Conservation (phyloP, 2,113 vertebrate species). For the Talpa occidentalis region DNA sequence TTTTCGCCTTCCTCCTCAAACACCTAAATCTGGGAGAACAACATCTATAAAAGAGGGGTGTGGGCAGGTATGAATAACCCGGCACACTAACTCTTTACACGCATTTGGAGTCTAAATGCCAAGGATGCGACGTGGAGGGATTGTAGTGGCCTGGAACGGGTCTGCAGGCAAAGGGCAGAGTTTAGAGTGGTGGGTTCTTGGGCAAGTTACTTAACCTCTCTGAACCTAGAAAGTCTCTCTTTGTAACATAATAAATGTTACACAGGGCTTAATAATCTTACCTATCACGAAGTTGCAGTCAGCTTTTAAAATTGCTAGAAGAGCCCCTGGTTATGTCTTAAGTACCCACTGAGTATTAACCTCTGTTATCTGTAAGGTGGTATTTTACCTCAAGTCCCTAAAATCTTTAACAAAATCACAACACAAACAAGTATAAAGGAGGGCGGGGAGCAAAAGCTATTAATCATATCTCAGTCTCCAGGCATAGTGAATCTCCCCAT, state of each 20-base stretch:
- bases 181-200: background rate
- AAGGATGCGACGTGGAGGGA: background rate
- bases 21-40: background rate
- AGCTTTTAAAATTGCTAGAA: background rate
- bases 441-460: background rate
- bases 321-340: background rate
- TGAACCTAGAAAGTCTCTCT: background rate
- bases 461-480: background rate
- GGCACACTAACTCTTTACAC: background rate
- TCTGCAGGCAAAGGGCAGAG: background rate
- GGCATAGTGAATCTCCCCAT: background rate
- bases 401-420: background rate
- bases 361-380: background rate
- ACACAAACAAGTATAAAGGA: background rate
- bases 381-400: background rate
- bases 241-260: too few species aligned
- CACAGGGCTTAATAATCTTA: background rate
- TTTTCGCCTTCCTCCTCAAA: background rate
- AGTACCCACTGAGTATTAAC: background rate
- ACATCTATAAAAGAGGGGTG: background rate
- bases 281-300: background rate
- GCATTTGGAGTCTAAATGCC: background rate
- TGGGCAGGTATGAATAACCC: too few species aligned
- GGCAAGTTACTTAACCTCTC: background rate
- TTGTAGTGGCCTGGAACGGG: too few species aligned